Conservation (phyloP, 2,888 invertebrate genomes). For the Chrysolina americana region DNA sequence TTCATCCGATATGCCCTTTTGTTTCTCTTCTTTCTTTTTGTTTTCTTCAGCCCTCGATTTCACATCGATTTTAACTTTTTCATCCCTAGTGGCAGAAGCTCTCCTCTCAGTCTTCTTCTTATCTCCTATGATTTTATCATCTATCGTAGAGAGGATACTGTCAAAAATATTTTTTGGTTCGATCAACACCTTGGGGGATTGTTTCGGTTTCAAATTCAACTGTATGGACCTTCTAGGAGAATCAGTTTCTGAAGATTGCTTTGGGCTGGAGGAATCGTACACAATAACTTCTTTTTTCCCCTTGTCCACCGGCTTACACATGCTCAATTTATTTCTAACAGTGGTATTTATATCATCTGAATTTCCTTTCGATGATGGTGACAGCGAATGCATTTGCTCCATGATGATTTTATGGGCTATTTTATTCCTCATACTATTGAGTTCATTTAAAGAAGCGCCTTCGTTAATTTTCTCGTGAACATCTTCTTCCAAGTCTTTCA, state of each 20-base stretch:
- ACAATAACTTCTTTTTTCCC: conserved; percentile 47
- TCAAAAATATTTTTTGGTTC: conserved; percentile 57
- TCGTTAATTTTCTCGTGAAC: conserved; percentile 55
- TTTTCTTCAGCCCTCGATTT: conserved; percentile 13
- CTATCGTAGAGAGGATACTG: conserved; percentile 56
- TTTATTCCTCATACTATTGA: conserved; percentile 70
- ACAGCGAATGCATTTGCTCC: conserved; percentile 47
- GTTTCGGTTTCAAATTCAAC: conserved; percentile 34
- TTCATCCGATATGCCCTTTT: conserved; percentile 8
- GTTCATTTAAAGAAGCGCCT: conserved; percentile 71
- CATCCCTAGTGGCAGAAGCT: conserved; percentile 29
- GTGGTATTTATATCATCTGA: conserved; percentile 49
- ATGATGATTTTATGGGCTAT: conserved; percentile 70
- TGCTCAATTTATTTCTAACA: conserved; percentile 50
- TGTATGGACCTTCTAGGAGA: conserved; percentile 12
- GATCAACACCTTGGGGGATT: conserved; percentile 51
- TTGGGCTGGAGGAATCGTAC: conserved; percentile 16
- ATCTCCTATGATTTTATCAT: conserved; percentile 54
- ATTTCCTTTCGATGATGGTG: conserved; percentile 22
- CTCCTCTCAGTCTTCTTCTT: conserved; percentile 43
- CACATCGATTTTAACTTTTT: conserved; percentile 29
- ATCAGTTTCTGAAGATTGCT: background rate
- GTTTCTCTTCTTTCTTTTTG: conserved; percentile 29
- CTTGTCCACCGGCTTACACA: conserved; percentile 42
- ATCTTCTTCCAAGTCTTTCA: conserved; percentile 61